These are phyloP conservation scores for Micoletzkya japonica DNA, from an alignment of 2,888 invertebrate species.

Conservation along the genomic window DNA sequence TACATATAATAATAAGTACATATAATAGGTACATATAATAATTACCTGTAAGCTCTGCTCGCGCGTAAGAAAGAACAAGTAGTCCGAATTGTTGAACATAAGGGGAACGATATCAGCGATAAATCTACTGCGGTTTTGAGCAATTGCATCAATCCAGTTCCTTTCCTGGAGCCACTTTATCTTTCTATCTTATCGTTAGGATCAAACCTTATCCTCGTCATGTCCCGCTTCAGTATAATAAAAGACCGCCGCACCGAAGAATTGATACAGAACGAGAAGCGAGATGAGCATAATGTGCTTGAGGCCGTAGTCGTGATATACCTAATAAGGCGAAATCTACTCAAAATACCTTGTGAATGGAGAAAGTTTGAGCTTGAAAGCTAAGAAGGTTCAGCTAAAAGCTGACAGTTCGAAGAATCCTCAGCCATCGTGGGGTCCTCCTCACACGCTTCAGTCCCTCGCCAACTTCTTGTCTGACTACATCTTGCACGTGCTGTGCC, in stretches of 20 bases:
- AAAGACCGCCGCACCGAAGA: conserved; percentile 50
- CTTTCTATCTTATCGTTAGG: no score
- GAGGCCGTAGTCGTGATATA: conserved; percentile 55
- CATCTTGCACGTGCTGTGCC: conserved; percentile 24
- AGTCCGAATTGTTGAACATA: conserved; percentile 58
- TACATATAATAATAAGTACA: not conserved
- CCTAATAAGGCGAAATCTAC: conserved; percentile 24
- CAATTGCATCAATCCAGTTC: conserved; percentile 29
- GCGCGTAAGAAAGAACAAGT: conserved; percentile 51
- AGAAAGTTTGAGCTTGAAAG: not conserved
- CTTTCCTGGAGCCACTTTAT: conserved; percentile 25
- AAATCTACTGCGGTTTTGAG: conserved; percentile 45
- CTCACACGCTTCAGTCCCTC: conserved; percentile 32
- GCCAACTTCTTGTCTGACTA: conserved; percentile 29
- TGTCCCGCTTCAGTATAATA: conserved; percentile 43
- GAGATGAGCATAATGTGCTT: conserved; percentile 48
- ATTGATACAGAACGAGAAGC: conserved; percentile 47
- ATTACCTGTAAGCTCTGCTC: conserved; percentile 44
- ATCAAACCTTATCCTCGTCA: conserved; percentile 37
- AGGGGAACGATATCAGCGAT: conserved; percentile 45
- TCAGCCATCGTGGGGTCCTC: conserved; percentile 46
- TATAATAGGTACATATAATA: not conserved
- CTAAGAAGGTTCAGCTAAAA: not conserved
- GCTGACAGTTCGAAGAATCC: conserved; percentile 37
- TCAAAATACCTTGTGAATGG: not conserved